Base-by-base conservation (phyloP, 2,888 invertebrate species). In the Drosophila kambysellisi region DNA sequence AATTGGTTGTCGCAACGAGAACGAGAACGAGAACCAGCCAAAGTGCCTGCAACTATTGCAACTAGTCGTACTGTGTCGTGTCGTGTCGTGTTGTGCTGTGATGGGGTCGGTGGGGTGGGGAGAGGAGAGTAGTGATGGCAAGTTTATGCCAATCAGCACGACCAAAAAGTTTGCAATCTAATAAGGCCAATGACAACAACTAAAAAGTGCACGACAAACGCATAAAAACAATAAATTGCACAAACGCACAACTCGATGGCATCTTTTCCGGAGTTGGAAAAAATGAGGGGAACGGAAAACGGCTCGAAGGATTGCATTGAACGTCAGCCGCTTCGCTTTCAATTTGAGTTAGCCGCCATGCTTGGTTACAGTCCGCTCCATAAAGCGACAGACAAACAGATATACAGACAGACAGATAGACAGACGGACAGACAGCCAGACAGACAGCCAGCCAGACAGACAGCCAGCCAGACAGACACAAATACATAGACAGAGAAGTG, bases 181-280 rank as follows among this genome's bases (percentile, higher is more conserved):
- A 89, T 89, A 89, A 89, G 78, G 80, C 74, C 84, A 81, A 87
- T 86, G 84, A 78, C 77, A 57, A 57, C 46, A 88, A 88, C 80
- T 86, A 83, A 88, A 82, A 89, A 90, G 89, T 90, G 79, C 81
- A 88, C 81, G 79, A 89, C 83, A 88, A 91, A 88, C 86, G 85
- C 80, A 88, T 89, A 83, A 88, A 88, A 90, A 91, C 90, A 89
- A 89, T 89, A 89, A 90, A 88, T 91, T 89, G 76, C 78, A 88
- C 79, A 87, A 89, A 81, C 70, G 73, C 63, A 52, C 4, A 7
- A 8, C 46, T 25, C 46, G 46, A 8, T 62, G 50, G 50, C 63
- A 51, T 56, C 25, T 25, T 25, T 25, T 0, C 25, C 25, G 63
- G 41, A 35, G 25, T 17, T 7, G 37, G 37, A 29, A 54, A 12